Base-by-base conservation (phyloP, 2,113 vertebrate species). In the Zapus hudsonius region DNA sequence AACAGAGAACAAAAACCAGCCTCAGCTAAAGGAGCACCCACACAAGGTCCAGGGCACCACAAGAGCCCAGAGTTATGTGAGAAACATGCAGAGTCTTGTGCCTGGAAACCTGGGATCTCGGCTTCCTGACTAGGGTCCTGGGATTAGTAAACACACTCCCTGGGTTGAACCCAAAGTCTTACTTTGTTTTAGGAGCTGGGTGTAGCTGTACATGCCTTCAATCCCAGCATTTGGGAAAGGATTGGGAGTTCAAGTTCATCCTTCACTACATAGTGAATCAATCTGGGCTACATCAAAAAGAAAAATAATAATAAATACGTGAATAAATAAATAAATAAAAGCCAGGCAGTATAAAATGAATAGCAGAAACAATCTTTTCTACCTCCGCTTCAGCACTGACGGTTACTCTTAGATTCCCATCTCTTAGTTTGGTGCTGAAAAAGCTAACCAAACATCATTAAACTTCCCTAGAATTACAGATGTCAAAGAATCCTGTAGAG, bases 291-390 rank as follows among this genome's bases (percentile, higher is more conserved):
- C 33, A 29, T 19, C 5, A 40, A 23, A 67, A 33, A n/a, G 80
- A 13, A 29, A 83, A 64, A 31, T n/a, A n/a, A 33, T 20, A 0
- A 42, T 52, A 8, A 63, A 52, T 52, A n/a, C 33, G 40, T 81
- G 13, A 66, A 66, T 52, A 67, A 1, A 80, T 59, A 80, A 4
- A 23, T 19, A 79, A 36, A 42, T 23, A 73, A 40, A 13, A 17
- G 72, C 74, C 6, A n/a, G 76, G 80, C 15, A 31, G 22, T 31
- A 36, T 31, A 6, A 82, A 67, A 78, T n/a, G 38, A 80, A 74
- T 59, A 91, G 38, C 2, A 93, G 17, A n/a, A 79, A 84, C 23
- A 92, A 44, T 93, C 87, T 72, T 84, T 80, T 31, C 17, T 83
- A 55, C 3, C 5, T 76, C 36, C 6, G 44, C 44, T 44, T 52